phyloP scores from a whole-genome alignment of 2,888 invertebrate species.

The Agrochola macilenta region DNA sequence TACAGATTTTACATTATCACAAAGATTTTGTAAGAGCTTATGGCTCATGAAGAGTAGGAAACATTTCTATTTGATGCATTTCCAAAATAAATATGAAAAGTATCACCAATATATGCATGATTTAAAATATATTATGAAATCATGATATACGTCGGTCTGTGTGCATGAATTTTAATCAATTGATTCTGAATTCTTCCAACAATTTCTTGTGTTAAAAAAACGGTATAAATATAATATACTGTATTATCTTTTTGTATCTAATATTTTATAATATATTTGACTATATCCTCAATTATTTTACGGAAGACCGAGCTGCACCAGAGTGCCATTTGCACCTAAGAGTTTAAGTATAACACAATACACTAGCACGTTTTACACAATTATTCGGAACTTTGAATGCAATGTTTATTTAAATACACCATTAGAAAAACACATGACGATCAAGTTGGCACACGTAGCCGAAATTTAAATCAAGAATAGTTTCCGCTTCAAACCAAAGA shows the following conservation, averaged over 20 bases:
- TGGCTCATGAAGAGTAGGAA: not conserved
- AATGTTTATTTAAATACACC: too few relatives aligned
- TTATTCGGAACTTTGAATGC: too few relatives aligned
- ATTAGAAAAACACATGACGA: constrained; percentile 28
- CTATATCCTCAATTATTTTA: not conserved
- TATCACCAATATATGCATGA: too few relatives aligned
- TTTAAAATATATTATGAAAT: too few relatives aligned
- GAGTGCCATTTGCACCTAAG: constrained; percentile 12
- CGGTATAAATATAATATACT: not conserved
- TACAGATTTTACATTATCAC: not conserved
- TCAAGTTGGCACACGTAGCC: constrained; percentile 8
- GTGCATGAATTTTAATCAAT: constrained; percentile 12
- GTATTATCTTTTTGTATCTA: not conserved
- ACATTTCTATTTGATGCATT: not conserved
- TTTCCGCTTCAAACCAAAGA: constrained; percentile 24
- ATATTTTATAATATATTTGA: not conserved
- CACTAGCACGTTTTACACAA: not conserved
- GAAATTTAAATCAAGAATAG: constrained; percentile 40
- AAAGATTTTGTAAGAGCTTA: not conserved
- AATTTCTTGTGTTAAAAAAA: constrained; percentile 1
- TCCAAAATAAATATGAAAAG: not conserved
- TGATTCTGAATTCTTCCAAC: not conserved
- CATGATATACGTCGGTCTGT: too few relatives aligned
- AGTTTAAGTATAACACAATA: not conserved
- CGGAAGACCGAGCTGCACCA: too few relatives aligned